Conservation (phyloP, 2,797 vertebrate genomes). For the Eospalax fontanierii region DNA sequence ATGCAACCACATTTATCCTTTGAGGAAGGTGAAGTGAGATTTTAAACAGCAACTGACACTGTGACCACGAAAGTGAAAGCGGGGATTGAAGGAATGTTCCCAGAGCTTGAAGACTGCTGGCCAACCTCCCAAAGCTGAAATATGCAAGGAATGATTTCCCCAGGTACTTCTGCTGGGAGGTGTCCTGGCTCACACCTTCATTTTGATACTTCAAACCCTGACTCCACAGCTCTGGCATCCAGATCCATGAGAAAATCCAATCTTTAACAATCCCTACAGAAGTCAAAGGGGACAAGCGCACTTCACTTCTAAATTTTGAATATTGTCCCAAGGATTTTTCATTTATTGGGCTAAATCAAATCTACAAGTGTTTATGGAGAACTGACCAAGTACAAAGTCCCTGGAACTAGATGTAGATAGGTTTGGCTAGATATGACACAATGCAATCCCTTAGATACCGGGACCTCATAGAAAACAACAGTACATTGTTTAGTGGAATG, state of each 20-base stretch:
- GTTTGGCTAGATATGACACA: not conserved
- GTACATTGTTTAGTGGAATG: not conserved
- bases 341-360: not conserved
- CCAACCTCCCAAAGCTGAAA: not conserved
- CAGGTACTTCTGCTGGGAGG: rapidly evolving
- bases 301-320: not conserved
- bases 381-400: not conserved
- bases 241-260: not conserved
- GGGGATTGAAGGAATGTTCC: not conserved
- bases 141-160: rapidly evolving
- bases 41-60: not conserved
- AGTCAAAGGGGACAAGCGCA: not conserved
- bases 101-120: not conserved
- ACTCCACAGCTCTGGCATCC: not conserved
- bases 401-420: not conserved
- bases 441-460: not conserved
- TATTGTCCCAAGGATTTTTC: not conserved
- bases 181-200: not conserved
- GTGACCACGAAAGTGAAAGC: not conserved
- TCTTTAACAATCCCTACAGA: not conserved
- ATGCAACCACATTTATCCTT: not conserved
- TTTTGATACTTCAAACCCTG: not conserved
- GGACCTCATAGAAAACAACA: not conserved
- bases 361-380: not conserved
- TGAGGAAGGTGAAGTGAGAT: not conserved